These are phyloP conservation scores for Pogonocichla stellata DNA, from an alignment of 2,113 vertebrate genomes.

Conservation along the genomic window DNA sequence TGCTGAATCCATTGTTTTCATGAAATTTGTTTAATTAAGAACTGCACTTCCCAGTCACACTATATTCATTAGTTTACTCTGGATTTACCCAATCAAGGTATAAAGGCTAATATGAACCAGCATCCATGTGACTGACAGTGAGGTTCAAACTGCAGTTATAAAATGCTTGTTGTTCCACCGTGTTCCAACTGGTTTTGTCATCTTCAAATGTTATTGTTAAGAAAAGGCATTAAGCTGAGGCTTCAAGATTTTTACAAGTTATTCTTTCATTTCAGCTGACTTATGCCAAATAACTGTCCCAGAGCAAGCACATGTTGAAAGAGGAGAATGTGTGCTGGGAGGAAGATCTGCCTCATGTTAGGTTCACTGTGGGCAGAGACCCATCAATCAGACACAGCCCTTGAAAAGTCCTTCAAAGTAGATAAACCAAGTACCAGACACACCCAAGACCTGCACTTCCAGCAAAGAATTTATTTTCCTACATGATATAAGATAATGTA, in stretches of 20 bases:
- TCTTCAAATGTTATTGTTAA: neutral
- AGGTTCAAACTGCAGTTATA: neutral
- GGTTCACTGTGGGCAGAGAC: neutral
- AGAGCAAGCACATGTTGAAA: slow-evolving; percentile 38
- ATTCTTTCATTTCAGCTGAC: neutral
- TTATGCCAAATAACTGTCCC: slow-evolving; percentile 42
- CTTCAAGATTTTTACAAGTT: slow-evolving; percentile 15
- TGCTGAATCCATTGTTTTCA: neutral
- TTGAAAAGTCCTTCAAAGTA: neutral
- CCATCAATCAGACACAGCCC: slow-evolving; percentile 24
- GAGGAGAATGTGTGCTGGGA: slow-evolving; percentile 14
- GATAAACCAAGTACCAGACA: slow-evolving; percentile 15
- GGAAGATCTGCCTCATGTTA: slow-evolving; percentile 6
- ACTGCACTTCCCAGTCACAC: neutral
- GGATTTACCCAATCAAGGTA: neutral
- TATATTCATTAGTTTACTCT: neutral
- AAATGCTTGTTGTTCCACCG: neutral
- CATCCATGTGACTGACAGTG: neutral
- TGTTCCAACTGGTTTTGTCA: neutral
- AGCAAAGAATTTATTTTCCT: slow-evolving; percentile 10
- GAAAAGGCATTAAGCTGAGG: neutral
- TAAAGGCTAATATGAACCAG: neutral
- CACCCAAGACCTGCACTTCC: slow-evolving; percentile 27
- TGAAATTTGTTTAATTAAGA: neutral
- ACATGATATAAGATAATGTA: neutral